These are phyloP conservation scores for Equus quagga DNA, from an alignment of 2,113 vertebrate genomes.

Conservation along the genomic window DNA sequence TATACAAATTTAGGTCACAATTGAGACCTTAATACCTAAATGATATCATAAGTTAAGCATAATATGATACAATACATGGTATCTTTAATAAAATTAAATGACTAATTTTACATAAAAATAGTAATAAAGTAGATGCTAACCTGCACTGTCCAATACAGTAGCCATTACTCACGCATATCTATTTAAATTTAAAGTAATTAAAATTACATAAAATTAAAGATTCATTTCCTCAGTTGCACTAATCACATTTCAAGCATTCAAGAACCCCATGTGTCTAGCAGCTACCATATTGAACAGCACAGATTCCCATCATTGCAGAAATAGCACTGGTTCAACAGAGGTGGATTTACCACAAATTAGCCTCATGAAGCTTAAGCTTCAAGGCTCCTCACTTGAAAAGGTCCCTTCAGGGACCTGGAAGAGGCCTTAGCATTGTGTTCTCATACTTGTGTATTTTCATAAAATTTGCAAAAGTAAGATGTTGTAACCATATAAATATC, in stretches of 20 bases:
- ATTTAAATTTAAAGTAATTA: background rate
- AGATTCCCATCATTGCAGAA: background rate
- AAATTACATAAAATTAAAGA: background rate
- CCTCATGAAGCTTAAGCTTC: background rate
- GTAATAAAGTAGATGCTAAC: background rate
- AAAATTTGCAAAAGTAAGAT: background rate
- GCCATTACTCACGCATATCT: background rate
- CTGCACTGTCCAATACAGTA: background rate
- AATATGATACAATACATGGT: background rate
- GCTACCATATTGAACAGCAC: background rate
- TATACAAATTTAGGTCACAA: background rate
- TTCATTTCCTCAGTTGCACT: background rate
- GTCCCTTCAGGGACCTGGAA: background rate
- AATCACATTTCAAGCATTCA: background rate
- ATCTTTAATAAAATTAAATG: background rate
- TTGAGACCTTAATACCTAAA: background rate
- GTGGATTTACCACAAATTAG: background rate
- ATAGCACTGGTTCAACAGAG: background rate
- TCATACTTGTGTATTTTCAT: background rate
- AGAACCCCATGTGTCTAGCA: too few species aligned
- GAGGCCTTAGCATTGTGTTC: background rate
- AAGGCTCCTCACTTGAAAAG: background rate
- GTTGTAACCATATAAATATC: background rate
- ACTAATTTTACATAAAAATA: background rate
- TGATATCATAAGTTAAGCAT: background rate